Percentiles rank a stretch among this genome's conserved stretches.
Conservation (phyloP, 1,140 invertebrate genomes). For the Drosophila parvula region DNA sequence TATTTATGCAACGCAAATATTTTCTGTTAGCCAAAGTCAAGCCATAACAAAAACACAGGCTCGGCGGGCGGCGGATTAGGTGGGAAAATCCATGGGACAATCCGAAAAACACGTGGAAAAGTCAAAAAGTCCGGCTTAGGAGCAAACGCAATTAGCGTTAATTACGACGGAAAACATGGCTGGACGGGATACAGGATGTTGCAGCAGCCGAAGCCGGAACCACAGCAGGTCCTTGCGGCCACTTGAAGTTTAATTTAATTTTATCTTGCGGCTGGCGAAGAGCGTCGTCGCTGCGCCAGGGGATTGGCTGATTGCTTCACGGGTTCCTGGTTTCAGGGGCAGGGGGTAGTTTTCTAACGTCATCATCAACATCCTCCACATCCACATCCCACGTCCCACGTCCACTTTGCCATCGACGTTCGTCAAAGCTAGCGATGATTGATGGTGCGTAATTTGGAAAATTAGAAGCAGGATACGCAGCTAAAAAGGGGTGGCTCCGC, state of each 20-base stretch:
- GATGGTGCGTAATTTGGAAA: conserved; percentile 83
- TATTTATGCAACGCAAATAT: conserved; percentile 51
- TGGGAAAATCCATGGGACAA: conserved; percentile 72
- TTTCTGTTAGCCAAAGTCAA: conserved; percentile 59
- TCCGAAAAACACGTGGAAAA: conserved; percentile 77
- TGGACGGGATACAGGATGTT: background rate
- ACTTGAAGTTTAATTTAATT: conserved; percentile 81
- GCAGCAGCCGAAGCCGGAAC: conserved; percentile 1
- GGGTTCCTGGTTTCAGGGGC: background rate
- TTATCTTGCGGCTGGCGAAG: conserved; percentile 71
- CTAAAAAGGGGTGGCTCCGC: conserved; percentile 69
- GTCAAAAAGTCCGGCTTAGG: conserved; percentile 76
- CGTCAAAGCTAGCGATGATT: conserved; percentile 78
- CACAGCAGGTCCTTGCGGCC: conserved; percentile 50
- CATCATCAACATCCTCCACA: conserved; percentile 61
- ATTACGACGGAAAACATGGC: conserved; percentile 62
- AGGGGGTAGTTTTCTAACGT: conserved; percentile 60
- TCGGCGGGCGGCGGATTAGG: conserved; percentile 31
- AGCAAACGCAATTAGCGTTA: conserved; percentile 78
- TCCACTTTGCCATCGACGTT: conserved; percentile 67
- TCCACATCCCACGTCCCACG: conserved; percentile 52
- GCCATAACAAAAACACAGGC: conserved; percentile 53
- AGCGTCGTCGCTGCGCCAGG: conserved; percentile 65
- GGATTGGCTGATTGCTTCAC: conserved; percentile 60
- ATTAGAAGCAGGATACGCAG: conserved; percentile 69